Percentiles rank a stretch among this genome's conserved stretches.
Conservation (phyloP, 1,140 invertebrate genomes). For the Drosophila sproati region DNA sequence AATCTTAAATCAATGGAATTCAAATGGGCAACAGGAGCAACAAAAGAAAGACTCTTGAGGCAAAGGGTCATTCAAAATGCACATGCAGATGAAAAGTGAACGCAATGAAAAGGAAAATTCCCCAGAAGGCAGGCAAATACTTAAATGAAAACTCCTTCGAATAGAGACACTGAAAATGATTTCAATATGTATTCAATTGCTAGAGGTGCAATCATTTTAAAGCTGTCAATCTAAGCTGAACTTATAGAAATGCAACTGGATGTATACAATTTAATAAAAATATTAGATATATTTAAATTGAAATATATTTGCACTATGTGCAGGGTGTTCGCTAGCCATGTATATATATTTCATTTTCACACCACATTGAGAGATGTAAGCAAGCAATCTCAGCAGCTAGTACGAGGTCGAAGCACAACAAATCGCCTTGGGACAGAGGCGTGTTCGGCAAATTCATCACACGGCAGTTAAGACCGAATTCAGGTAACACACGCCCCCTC, state of each 20-base stretch:
- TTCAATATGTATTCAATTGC: not conserved
- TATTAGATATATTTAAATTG: too few relatives aligned
- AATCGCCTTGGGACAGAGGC: constrained; percentile 27
- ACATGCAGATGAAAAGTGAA: constrained; percentile 5
- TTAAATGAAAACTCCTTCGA: constrained; percentile 6
- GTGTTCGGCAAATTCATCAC: constrained; percentile 47
- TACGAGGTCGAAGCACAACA: constrained; percentile 19
- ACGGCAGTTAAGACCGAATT: not conserved
- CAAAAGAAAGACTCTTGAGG: not conserved
- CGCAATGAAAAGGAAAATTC: constrained; percentile 5
- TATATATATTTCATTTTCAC: not conserved
- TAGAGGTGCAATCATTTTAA: too few relatives aligned
- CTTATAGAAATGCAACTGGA: too few relatives aligned
- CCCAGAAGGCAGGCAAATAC: constrained; percentile 6
- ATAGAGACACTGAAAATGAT: not conserved
- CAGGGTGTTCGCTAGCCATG: not conserved
- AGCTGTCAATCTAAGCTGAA: too few relatives aligned
- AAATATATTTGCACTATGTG: too few relatives aligned
- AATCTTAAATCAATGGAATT: not conserved
- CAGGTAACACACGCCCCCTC: not conserved
- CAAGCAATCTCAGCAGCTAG: constrained; percentile 35
- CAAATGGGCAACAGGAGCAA: not conserved
- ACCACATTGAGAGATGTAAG: not conserved
- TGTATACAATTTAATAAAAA: too few relatives aligned
- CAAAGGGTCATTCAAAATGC: constrained; percentile 7